Base-by-base conservation (phyloP, 2,113 vertebrate genomes). In the Colaptes auratus region DNA sequence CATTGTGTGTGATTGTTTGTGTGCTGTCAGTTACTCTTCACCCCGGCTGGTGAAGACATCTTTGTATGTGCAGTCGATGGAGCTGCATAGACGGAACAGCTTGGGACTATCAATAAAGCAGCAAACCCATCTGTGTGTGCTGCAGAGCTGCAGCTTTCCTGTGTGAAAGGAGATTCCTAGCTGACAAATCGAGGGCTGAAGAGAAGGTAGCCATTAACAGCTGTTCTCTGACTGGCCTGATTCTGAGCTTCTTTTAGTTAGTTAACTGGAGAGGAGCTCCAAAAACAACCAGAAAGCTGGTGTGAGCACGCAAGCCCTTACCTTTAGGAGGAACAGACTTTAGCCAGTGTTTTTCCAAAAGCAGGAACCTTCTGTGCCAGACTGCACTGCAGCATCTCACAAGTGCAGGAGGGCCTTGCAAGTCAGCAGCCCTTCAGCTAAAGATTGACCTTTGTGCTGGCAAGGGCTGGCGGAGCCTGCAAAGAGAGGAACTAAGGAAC, bases 291-390 rank as follows among this genome's bases (percentile, higher is more conserved):
- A 75, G 58, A 79, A 85, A 92, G 58, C 69, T 93, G 87, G 14
- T 81, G 7, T 35, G 81, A 88, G 64, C 35, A 52, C 48, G 6
- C 8, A 30, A 53, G 25, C 21, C 35, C 50, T 88, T 86, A 52
- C 5, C 1, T 75, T 65, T 64, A 44, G 61, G 35, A 91, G 30
- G 39, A 33, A 15, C 28, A 56, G 13, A 21, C 83, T 92, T n/a
- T 86, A 92, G 72, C 58, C 70, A 82, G 79, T 93, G 76, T 72
- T 71, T 70, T 89, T 89, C 71, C 87, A 94, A 91, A 92, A 93
- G 85, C 65, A 90, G 93, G 76, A 94, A 30, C 75, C 89, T 92
- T 89, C 93, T 95, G 82, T 94, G 88, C 85, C 91, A 94, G 94
- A 20, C 92, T 95, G 90, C 86, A 79, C 86, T 91, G 90, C 89